Conservation (phyloP, 2,113 vertebrate genomes). For the Microcebus jonahi region DNA sequence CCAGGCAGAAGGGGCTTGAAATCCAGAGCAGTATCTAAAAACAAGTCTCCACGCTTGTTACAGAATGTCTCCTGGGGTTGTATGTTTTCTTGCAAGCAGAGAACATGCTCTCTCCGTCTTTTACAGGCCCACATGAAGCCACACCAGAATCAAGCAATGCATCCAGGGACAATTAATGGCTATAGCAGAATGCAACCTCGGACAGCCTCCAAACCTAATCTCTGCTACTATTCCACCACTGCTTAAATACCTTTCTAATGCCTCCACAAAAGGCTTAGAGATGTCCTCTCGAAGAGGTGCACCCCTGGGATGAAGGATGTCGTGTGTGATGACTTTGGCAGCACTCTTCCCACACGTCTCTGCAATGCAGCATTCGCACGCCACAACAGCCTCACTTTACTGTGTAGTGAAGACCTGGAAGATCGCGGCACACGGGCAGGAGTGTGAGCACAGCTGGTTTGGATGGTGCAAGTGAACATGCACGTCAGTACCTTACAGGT, state of each 20-base stretch:
- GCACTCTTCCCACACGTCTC: neutral
- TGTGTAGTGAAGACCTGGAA: neutral
- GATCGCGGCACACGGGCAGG: neutral
- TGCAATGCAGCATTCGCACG: fast-evolving
- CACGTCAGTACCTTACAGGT: neutral
- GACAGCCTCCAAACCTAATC: neutral
- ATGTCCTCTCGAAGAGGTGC: fast-evolving
- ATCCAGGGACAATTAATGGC: fast-evolving
- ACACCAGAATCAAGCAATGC: neutral
- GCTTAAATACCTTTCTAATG: neutral
- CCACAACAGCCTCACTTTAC: neutral
- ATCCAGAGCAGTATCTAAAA: neutral
- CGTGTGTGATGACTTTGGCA: neutral
- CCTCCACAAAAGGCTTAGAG: neutral
- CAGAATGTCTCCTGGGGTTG: neutral
- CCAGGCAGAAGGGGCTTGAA: neutral
- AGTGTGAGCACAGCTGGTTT: neutral
- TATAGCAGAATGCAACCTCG: neutral
- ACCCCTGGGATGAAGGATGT: neutral
- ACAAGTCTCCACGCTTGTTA: too few relatives aligned
- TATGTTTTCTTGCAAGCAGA: neutral
- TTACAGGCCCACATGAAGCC: neutral
- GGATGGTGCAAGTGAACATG: neutral
- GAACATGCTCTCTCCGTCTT: neutral
- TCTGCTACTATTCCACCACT: neutral